These are phyloP conservation scores for Drosophila suzukii DNA, from an alignment of 1,140 invertebrate species.

Conservation along the genomic window DNA sequence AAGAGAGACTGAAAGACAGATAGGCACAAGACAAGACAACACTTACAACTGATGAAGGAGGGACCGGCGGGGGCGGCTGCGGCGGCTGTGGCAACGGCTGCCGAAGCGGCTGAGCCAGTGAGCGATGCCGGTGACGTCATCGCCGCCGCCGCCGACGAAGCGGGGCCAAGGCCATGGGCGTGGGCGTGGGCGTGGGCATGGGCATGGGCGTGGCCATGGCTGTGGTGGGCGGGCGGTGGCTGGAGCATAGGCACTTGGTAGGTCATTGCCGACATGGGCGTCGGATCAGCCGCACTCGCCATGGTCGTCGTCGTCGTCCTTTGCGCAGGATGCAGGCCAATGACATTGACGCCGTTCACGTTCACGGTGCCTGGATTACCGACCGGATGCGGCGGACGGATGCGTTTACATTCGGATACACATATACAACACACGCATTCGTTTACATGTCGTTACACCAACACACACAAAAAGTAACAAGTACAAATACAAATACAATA, in stretches of 20 bases:
- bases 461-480: conserved; percentile 46
- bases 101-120: conserved; percentile 42
- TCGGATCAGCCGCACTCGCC: conserved; percentile 21
- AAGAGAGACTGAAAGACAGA: conserved; percentile 22
- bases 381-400: conserved; percentile 28
- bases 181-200: conserved; percentile 26
- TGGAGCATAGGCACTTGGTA: conserved; percentile 54
- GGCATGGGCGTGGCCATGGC: conserved; percentile 32
- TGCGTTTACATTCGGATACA: conserved; percentile 58
- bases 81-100: conserved; percentile 38
- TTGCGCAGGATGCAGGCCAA: conserved; percentile 86
- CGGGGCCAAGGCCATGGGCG: conserved; percentile 15
- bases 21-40: conserved; percentile 46
- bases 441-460: conserved; percentile 39
- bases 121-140: conserved; percentile 50
- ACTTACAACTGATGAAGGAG: conserved; percentile 82
- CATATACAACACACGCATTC: conserved; percentile 49
- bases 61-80: conserved; percentile 48
- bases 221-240: conserved; percentile 8
- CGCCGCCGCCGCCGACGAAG: conserved; percentile 8
- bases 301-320: conserved; percentile 25
- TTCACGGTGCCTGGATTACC: conserved; percentile 84
- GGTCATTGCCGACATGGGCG: conserved; percentile 48
- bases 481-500: conserved; percentile 16
- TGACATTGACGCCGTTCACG: conserved; percentile 89